Base-by-base conservation (phyloP, 2,113 vertebrate species). In the Lasiurus borealis region DNA sequence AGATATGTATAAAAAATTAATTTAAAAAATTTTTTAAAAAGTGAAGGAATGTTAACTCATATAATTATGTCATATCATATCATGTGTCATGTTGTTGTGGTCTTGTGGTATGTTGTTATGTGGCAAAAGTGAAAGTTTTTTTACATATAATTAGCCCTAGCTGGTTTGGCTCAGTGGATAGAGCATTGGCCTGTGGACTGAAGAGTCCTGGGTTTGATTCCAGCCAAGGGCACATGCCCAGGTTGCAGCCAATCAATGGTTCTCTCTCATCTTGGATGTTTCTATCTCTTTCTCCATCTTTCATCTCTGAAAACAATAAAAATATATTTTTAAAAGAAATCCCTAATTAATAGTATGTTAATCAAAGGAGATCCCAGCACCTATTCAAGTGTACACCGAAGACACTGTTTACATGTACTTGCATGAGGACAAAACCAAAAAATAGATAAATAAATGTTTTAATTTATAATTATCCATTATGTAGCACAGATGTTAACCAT, bases 361-460 rank as follows among this genome's bases (percentile, higher is more conserved):
- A 90, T 69, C 72, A 89, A 94, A 94, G 88, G 36, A 52, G 27
- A 59, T 90, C 8, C 18, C 16, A 83, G 11, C 40, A 34, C n/a
- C 78, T 48, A 82, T 15, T 54, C 31, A 68, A 85, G 27, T 81
- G 16, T 71, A 6, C 21, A n/a, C 7, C 29, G 54, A 76, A 88
- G 18, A 83, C 29, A 62, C 50, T 68, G 29, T 2, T 84, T 94
- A 44, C 50, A 71, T 25, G 5, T 57, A 57, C 9, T 15, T 66
- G 13, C 25, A 48, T 44, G 10, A 87, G 6, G n/a, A 90, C 44
- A 80, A 94, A 92, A 83, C 52, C 2, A 29, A 92, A 85, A 78
- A 83, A 34, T 86, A 2, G 48, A 88, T 78, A 77, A 85, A 91
- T 52, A 91, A 80, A 87, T 46, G 48, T 44, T 54, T 85, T 62